Evolutionary conservation across 2,113 vertebrate genomes (phyloP).

Genomic region (Patagioenas fasciata): DNA sequence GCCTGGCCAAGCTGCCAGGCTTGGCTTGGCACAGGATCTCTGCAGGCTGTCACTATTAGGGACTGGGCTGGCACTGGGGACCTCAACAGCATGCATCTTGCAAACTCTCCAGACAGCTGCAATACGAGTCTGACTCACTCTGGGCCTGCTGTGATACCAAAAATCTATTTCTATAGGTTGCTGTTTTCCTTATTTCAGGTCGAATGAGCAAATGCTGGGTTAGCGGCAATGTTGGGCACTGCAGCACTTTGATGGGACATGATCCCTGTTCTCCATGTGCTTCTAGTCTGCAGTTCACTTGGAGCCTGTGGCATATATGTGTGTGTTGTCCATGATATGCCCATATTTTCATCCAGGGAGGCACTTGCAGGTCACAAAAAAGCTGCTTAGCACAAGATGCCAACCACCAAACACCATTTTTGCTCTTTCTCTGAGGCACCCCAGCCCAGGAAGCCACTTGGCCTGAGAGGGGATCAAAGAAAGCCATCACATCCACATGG

Average conservation of each 20-base stretch:
- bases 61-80: background rate
- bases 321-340: background rate
- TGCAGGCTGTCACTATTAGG: background rate
- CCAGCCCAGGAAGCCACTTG: background rate
- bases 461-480: background rate
- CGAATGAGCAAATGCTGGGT: background rate
- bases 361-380: background rate
- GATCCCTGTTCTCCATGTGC: background rate
- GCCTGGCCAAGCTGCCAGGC: background rate
- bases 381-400: background rate
- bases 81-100: background rate
- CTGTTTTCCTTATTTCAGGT: fast-evolving
- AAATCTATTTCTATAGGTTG: background rate
- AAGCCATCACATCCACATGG: too few relatives aligned
- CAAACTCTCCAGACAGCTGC: background rate
- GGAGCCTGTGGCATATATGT: fast-evolving
- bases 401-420: background rate
- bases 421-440: background rate
- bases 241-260: background rate
- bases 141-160: fast-evolving
- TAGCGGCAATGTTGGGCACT: background rate
- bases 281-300: background rate
- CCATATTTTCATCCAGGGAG: background rate
- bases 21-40: background rate
- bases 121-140: background rate